Conservation (phyloP, 2,797 vertebrate species). For the Rhinogobio ventralis region DNA sequence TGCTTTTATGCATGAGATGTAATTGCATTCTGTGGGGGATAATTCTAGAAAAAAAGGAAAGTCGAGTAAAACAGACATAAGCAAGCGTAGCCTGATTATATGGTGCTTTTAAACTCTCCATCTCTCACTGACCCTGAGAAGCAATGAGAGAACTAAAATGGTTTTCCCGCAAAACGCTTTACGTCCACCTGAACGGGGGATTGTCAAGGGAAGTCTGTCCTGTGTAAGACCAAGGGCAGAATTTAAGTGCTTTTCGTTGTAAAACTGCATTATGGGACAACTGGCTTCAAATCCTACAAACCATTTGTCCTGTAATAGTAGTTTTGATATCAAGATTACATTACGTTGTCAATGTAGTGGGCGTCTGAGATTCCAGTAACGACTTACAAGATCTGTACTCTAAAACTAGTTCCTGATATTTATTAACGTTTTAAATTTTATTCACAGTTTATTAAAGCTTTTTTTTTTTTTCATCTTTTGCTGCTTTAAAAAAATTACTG, state of each 20-base stretch:
- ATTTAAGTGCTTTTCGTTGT: conserved; percentile 86
- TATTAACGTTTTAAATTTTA: conserved; percentile 61
- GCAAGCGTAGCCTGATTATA: conserved; percentile 35
- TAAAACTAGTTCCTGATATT: conserved; percentile 69
- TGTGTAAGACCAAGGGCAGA: conserved; percentile 75
- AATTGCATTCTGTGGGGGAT: conserved; percentile 58
- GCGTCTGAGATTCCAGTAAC: conserved; percentile 69
- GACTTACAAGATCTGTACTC: conserved; percentile 73
- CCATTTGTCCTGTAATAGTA: conserved; percentile 58
- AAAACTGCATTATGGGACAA: conserved; percentile 67
- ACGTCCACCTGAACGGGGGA: conserved; percentile 82
- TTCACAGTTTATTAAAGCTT: conserved; percentile 87
- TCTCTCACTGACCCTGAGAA: conserved; percentile 69
- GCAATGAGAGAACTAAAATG: conserved; percentile 67
- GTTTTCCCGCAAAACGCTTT: conserved; percentile 55
- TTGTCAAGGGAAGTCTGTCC: conserved; percentile 85
- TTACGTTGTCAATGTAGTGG: conserved; percentile 58
- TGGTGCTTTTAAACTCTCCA: conserved; percentile 52
- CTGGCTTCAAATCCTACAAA: conserved; percentile 52
- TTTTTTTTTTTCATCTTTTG: conserved; percentile 69
- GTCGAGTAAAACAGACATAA: conserved; percentile 41
- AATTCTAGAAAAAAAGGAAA: conserved; percentile 34
- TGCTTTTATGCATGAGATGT: conserved; percentile 68
- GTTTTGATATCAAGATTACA: conserved; percentile 48
- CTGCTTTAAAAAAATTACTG: conserved; percentile 76